A percentile compares a stretch with the other conserved stretches of the same genome.
Evolutionary conservation across 2,888 invertebrate genomes (phyloP).

Genomic region (Trichopria drosophilae): DNA sequence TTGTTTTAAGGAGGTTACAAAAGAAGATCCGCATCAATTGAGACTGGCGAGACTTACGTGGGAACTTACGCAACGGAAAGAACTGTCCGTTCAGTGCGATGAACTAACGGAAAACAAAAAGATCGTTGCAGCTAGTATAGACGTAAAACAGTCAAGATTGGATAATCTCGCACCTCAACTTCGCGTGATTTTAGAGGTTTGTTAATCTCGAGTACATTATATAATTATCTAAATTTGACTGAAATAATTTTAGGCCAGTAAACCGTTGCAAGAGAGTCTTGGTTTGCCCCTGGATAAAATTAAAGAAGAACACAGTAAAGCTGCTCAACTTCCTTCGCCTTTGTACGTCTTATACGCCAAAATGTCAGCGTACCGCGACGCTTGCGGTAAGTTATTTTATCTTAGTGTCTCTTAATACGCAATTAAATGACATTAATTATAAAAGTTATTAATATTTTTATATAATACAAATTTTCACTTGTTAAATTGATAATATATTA

Average conservation of each 20-base stretch:
- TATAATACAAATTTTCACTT: background rate
- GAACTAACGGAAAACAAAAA: constrained; percentile 78
- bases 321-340: constrained; percentile 76
- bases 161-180: constrained; percentile 83
- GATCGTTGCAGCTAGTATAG: constrained; percentile 73
- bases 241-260: constrained; percentile 67
- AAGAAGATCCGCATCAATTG: constrained; percentile 74
- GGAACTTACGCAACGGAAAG: constrained; percentile 87
- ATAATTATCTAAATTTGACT: constrained; percentile 1
- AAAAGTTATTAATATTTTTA: no score
- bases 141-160: constrained; percentile 74
- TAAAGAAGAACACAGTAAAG: constrained; percentile 75
- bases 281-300: constrained; percentile 79
- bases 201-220: constrained; percentile 15
- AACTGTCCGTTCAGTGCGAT: constrained; percentile 75
- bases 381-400: constrained; percentile 62
- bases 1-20: constrained; percentile 66
- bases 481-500: background rate
- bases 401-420: constrained; percentile 9
- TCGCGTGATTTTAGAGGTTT: constrained; percentile 67
- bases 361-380: constrained; percentile 79
- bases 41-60: constrained; percentile 86
- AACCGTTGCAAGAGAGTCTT: constrained; percentile 86
- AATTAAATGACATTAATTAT: background rate
- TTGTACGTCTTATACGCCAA: constrained; percentile 87